phyloP scores from a whole-genome alignment of 2,113 vertebrate genomes.

The Vicugna pacos region DNA sequence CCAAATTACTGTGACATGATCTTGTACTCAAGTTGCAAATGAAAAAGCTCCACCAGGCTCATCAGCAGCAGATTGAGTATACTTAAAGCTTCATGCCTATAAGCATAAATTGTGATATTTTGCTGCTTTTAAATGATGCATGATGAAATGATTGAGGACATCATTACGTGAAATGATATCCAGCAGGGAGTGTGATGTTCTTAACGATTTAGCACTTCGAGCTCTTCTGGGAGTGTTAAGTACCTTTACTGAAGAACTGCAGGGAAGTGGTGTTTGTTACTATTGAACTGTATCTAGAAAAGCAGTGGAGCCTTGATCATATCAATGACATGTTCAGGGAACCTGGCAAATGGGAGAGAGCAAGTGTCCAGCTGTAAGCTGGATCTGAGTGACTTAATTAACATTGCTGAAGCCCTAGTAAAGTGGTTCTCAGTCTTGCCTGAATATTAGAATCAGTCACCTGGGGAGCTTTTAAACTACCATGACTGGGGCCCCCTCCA shows the following conservation, averaged over 20 bases:
- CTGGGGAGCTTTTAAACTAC: neutral
- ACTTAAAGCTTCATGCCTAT: neutral
- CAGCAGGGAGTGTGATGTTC: neutral
- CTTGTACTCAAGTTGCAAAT: slow-evolving; percentile 45
- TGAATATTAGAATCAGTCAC: neutral
- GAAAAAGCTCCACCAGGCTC: slow-evolving; percentile 15
- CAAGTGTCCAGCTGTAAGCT: neutral
- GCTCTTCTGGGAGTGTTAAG: neutral
- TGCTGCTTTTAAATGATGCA: slow-evolving; percentile 63
- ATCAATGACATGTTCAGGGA: neutral
- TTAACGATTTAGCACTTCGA: neutral
- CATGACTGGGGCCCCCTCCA: neutral
- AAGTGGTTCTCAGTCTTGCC: neutral
- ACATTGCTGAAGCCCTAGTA: neutral
- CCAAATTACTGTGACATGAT: slow-evolving; percentile 53
- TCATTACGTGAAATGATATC: slow-evolving; percentile 24
- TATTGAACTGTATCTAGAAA: neutral
- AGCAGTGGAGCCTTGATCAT: neutral
- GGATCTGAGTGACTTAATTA: neutral
- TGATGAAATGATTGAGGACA: slow-evolving; percentile 66
- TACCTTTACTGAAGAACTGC: slow-evolving; percentile 2
- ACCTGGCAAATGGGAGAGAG: neutral
- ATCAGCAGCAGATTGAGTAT: neutral
- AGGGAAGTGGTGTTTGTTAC: neutral
- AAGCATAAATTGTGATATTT: slow-evolving; percentile 43